Base-by-base conservation (phyloP, 1,140 invertebrate species). In the Pentalonia nigronervosa region DNA sequence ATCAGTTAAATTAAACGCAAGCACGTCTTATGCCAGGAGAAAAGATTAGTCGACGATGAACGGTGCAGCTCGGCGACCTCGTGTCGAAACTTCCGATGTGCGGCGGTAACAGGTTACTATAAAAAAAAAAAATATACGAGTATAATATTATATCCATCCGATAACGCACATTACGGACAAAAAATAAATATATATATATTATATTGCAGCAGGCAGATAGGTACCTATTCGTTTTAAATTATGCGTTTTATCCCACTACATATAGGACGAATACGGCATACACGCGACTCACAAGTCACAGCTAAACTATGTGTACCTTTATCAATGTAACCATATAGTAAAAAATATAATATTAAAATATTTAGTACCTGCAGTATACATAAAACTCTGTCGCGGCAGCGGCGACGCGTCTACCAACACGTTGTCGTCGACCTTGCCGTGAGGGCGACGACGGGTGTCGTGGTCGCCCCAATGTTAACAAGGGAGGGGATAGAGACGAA, bases 11-110 rank as follows among this genome's bases (percentile, higher is more conserved):
- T 76, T 76, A n/a, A 76, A 76, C 14, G 30, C 60, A 76, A 14
- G n/a, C 23, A 45, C 83, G 17, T 84, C 30, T 90, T 21, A 36
- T 76, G 34, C 20, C 53, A 50, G 23, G 14, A 30, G 34, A 90
- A 67, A 41, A 90, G 41, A 90, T 45, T 53, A 67, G 89, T 60
- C 34, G 34, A 67, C 17, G 45, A 90, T 25, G n/a, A 34, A 20
- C 50, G 2, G 53, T 45, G 87, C 45, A 30, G 87, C 45, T 45
- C 34, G 84, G 14, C 45, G 87, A 88, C 87, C 87, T 88, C 87
- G 87, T 90, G 89, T 90, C 89, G 53, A 90, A 90, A 67, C 89
- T 90, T 90, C 56, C 89, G 56, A 90, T 67, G 60, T 50, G n/a
- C 48, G 87, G 48, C 87, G 17, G 47, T 30, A 76, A 91, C 90